A percentile compares a stretch with the other conserved stretches of the same genome.
These are phyloP conservation scores for Coreoperca whiteheadi DNA, from an alignment of 2,113 vertebrate genomes.

Conservation along the genomic window DNA sequence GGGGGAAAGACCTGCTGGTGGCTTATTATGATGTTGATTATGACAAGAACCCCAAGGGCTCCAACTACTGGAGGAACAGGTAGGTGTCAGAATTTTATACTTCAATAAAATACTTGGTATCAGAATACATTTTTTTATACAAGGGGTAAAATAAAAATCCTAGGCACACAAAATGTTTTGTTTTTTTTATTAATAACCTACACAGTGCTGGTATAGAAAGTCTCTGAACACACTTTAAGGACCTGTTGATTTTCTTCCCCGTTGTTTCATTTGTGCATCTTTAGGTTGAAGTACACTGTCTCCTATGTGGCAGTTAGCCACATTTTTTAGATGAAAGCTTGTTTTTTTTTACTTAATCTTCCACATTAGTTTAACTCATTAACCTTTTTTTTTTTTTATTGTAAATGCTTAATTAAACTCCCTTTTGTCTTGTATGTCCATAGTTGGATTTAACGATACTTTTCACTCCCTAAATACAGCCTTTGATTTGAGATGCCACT, in stretches of 20 bases:
- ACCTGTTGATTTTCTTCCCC: too few species aligned
- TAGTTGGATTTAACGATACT: background rate
- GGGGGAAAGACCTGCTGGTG: slow-evolving; percentile 92
- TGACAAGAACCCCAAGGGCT: slow-evolving; percentile 96
- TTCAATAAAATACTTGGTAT: too few species aligned
- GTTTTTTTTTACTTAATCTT: background rate
- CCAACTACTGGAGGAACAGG: slow-evolving; percentile 99
- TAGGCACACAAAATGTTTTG: too few species aligned
- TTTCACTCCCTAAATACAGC: background rate
- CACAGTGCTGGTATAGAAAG: too few species aligned
- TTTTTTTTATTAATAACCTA: too few species aligned
- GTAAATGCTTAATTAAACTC: background rate
- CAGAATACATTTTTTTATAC: too few species aligned
- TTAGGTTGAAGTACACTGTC: too few species aligned
- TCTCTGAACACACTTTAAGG: too few species aligned
- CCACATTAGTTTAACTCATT: background rate
- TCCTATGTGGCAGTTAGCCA: background rate
- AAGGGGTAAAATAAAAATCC: too few species aligned
- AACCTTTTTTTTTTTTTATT: background rate
- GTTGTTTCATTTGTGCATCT: too few species aligned
- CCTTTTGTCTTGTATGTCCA: background rate
- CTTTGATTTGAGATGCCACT: background rate
- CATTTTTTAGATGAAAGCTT: background rate
- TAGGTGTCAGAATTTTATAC: slow-evolving; percentile 52
- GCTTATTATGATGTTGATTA: slow-evolving; percentile 98